A percentile compares a stretch with the other conserved stretches of the same genome.
phyloP scores from a whole-genome alignment of 2,888 invertebrate genomes.

The Pteria penguin region DNA sequence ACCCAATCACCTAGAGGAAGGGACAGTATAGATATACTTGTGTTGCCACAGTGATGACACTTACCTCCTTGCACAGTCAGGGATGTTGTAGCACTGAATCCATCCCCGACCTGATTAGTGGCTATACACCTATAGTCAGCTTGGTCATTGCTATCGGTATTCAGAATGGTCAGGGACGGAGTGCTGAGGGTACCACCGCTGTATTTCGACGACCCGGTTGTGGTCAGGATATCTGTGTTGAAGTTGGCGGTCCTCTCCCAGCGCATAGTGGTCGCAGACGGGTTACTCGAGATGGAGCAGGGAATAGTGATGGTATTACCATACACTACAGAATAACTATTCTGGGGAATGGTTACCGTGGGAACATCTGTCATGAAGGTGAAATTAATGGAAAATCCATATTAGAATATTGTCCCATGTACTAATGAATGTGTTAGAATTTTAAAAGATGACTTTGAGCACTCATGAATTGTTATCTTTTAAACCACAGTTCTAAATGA shows the following conservation, averaged over 20 bases:
- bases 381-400: too few relatives aligned
- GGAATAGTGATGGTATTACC: slow-evolving; percentile 28
- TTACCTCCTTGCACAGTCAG: slow-evolving; percentile 33
- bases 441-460: too few relatives aligned
- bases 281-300: slow-evolving; percentile 27
- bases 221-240: slow-evolving; percentile 2
- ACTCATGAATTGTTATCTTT: too few relatives aligned
- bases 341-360: slow-evolving; percentile 13
- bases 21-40: too few relatives aligned
- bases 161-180: slow-evolving; percentile 21
- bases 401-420: too few relatives aligned
- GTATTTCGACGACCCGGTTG: slow-evolving; percentile 6
- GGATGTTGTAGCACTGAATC: not conserved
- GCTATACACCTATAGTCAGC: slow-evolving; percentile 17
- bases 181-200: slow-evolving; percentile 3
- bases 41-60: too few relatives aligned
- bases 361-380: slow-evolving; percentile 25
- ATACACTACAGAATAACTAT: slow-evolving; percentile 4
- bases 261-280: slow-evolving; percentile 22
- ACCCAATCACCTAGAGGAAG: too few relatives aligned
- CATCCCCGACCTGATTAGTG: slow-evolving; percentile 25
- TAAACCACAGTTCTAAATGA: too few relatives aligned
- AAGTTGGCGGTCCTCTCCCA: slow-evolving; percentile 20
- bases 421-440: too few relatives aligned
- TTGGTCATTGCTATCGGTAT: slow-evolving; percentile 8